A percentile compares a stretch with the other conserved stretches of the same genome.
These are phyloP conservation scores for Eurosta solidaginis DNA, from an alignment of 1,140 invertebrate genomes.

Conservation along the genomic window DNA sequence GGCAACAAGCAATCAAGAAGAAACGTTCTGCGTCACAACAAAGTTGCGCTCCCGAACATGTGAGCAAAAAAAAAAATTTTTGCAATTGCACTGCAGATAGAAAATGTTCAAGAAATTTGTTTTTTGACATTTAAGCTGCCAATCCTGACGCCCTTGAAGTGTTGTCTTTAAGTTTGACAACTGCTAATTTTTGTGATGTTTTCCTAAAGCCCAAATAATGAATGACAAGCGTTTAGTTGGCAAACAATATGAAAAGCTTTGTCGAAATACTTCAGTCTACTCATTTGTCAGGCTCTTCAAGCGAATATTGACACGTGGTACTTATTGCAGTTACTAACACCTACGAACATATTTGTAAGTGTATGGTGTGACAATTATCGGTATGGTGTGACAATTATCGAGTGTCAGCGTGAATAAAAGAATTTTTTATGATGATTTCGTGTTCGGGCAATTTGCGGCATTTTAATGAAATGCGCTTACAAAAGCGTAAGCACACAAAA, in stretches of 20 bases:
- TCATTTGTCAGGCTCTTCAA: neutral
- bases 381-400: no score
- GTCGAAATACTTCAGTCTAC: neutral
- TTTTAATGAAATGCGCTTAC: neutral
- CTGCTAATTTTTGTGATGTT: neutral
- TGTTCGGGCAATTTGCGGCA: constrained; percentile 17
- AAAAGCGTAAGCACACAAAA: constrained; percentile 1
- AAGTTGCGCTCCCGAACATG: neutral
- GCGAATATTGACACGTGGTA: no score
- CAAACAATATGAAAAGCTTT: no score
- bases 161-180: neutral
- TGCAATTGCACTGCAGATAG: neutral
- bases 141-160: neutral
- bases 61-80: neutral
- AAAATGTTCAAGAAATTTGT: neutral
- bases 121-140: neutral
- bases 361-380: neutral
- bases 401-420: constrained; percentile 1
- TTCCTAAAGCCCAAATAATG: neutral
- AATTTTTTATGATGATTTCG: constrained; percentile 19
- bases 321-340: neutral
- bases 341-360: neutral
- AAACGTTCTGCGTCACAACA: neutral
- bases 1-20: neutral
- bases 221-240: neutral